Evolutionary conservation across 2,797 vertebrate genomes (phyloP), one percentile per base, ranked within the genome.

Genomic region (Peromyscus attwateri): DNA sequence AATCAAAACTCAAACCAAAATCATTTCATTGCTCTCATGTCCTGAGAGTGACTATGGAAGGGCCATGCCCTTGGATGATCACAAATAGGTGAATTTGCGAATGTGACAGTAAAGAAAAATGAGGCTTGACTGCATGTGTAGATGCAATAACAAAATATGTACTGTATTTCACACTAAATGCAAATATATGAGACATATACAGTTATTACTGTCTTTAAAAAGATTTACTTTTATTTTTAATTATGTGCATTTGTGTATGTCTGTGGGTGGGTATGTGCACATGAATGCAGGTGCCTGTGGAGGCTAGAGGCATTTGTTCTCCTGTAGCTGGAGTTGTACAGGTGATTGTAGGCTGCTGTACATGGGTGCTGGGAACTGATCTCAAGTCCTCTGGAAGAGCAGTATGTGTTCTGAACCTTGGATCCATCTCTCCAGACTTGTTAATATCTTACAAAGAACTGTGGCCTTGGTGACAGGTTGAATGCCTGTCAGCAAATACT

Each of bases 41-140:
- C 3, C 34, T 57, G 34, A 81, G 79, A n/a, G 40, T 90, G 64
- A 92, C 49, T 0, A 0, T 21, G n/a, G 76, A 68, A 85, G 21
- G 91, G 43, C 31, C 31, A 1, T 40, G 68, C 34, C 34, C 66
- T 62, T 62, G 77, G 81, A 75, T 52, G 57, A 76, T 92, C 89
- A 82, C 84, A 94, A 64, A 57, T 43, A 75, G 73, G 25, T 70
- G 68, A 66, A 91, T 91, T 85, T 83, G 25, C 27, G 93, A 79
- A 89, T 70, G 43, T 57, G 31, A 64, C 89, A 77, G 76, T 3
- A 8, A 64, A 14, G 64, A 75, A 87, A 31, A 90, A 62, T 87
- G 75, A 62, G n/a, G 80, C 76, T 80, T 81, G 73, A 46, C 6
- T 88, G 0, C 6, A 0, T 43, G 17, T 76, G 4, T 71, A 14